phyloP scores from a whole-genome alignment of 1,140 invertebrate genomes.

The Camponotus vicinus region DNA sequence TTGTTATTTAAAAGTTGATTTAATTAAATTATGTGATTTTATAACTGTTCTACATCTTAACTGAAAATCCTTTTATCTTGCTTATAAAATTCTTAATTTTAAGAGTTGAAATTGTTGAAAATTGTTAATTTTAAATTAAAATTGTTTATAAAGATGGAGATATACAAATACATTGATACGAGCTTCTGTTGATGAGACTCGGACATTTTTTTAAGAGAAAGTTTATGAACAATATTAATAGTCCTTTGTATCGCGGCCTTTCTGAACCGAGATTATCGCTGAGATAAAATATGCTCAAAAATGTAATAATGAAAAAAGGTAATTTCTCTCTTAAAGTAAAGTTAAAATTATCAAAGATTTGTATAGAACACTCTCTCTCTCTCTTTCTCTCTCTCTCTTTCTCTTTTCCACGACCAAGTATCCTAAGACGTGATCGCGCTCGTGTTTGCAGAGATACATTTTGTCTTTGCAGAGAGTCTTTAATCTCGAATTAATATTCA shows the following conservation, averaged over 20 bases:
- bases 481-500: slow-evolving; percentile 60
- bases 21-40: too few relatives aligned
- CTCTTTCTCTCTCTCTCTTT: neutral
- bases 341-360: slow-evolving; percentile 39
- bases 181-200: neutral
- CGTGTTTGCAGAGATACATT: slow-evolving; percentile 47
- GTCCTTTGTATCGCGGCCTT: slow-evolving; percentile 7
- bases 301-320: slow-evolving; percentile 58
- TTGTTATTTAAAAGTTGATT: too few relatives aligned
- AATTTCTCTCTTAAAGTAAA: slow-evolving; percentile 60
- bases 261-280: slow-evolving; percentile 5
- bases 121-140: slow-evolving; percentile 5
- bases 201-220: slow-evolving; percentile 1
- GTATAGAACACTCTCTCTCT: slow-evolving; percentile 32
- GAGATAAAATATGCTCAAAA: slow-evolving; percentile 63
- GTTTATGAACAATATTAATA: neutral
- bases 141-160: neutral
- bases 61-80: neutral
- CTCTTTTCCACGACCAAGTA: slow-evolving; percentile 66
- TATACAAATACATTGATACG: neutral
- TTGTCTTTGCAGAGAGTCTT: slow-evolving; percentile 56
- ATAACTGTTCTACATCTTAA: too few relatives aligned
- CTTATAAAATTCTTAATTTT: slow-evolving; percentile 1
- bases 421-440: slow-evolving; percentile 55
- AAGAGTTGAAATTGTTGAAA: slow-evolving; percentile 2